Evolutionary conservation across 2,888 invertebrate species (phyloP), one percentile per base, ranked within the genome.

Genomic region (Ctenicera cuprea): DNA sequence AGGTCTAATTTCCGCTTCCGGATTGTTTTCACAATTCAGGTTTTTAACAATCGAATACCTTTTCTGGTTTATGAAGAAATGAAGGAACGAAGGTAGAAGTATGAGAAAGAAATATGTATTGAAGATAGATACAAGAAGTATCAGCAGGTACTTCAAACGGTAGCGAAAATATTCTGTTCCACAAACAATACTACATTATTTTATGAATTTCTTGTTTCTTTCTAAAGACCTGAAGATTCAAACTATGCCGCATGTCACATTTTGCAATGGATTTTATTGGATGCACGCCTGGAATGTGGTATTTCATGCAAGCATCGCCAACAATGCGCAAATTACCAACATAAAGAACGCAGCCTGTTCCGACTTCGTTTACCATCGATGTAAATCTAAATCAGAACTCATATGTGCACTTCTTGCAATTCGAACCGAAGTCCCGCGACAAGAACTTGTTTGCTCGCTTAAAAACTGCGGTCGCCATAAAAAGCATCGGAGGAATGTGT

Each of bases 321-420:
- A 61, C 61, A 69, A 69, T 61, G 68, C 45, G 68, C 68, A 69
- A 69, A 61, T 69, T 69, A 69, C 48, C 22, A 50, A 61, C 59
- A 69, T 61, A 69, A 61, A 69, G 69, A 69, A 48, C 57, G 62
- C 20, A 69, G 48, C 33, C 43, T 50, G 50, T 37, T 45, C 30
- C 37, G 48, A 50, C 61, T 69, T 69, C 50, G 48, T 61, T 69
- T 48, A 33, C 11, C 69, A 61, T 69, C 69, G 50, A 61, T 30
- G 61, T 69, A 69, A 69, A 69, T 69, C 50, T 69, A 69, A 69
- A 69, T 69, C 62, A 69, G 62, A 61, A 43, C 69, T 62, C 69
- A 61, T 69, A 62, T 61, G 67, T 69, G 61, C 48, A 69, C 69
- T 69, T 61, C 59, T 69, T 62, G 69, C 69, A 38, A 69, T 18